phyloP scores from a whole-genome alignment of 1,140 invertebrate species.

The Temnothorax curvispinosus region DNA sequence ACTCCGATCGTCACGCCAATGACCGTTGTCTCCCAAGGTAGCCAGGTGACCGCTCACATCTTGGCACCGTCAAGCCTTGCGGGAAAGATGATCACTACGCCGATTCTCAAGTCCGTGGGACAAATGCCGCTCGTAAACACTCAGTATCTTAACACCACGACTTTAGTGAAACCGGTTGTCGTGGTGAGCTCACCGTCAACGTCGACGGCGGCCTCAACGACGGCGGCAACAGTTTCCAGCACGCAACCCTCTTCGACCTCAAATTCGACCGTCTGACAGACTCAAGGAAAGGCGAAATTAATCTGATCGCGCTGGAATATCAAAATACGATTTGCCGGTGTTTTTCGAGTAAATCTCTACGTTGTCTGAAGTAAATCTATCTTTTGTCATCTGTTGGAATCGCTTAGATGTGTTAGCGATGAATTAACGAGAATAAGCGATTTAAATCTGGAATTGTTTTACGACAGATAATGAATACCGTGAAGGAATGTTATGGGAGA shows the following conservation, averaged over 20 bases:
- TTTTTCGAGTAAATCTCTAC: slow-evolving; percentile 13
- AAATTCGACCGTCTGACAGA: slow-evolving; percentile 84
- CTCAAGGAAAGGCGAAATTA: slow-evolving; percentile 74
- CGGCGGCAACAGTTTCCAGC: slow-evolving; percentile 75
- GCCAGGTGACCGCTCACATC: slow-evolving; percentile 84
- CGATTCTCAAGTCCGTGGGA: slow-evolving; percentile 83
- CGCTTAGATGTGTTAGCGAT: slow-evolving; percentile 13
- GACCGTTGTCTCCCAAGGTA: slow-evolving; percentile 85
- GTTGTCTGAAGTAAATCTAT: neutral
- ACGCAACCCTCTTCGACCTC: slow-evolving; percentile 80
- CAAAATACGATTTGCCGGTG: slow-evolving; percentile 7
- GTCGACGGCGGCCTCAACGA: slow-evolving; percentile 74
- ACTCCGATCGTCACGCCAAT: slow-evolving; percentile 85
- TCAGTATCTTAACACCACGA: slow-evolving; percentile 85
- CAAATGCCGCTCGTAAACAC: slow-evolving; percentile 85
- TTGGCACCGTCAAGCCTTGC: slow-evolving; percentile 83
- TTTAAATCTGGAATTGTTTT: neutral
- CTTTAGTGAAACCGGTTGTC: slow-evolving; percentile 85
- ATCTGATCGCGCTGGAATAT: slow-evolving; percentile 74
- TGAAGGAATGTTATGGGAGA: neutral
- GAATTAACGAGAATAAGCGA: neutral
- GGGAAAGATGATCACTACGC: slow-evolving; percentile 84
- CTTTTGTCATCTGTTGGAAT: slow-evolving; percentile 29
- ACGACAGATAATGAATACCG: neutral
- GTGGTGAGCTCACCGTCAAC: slow-evolving; percentile 83